phyloP scores from a whole-genome alignment of 2,888 invertebrate species.

The Philaethria dido region DNA sequence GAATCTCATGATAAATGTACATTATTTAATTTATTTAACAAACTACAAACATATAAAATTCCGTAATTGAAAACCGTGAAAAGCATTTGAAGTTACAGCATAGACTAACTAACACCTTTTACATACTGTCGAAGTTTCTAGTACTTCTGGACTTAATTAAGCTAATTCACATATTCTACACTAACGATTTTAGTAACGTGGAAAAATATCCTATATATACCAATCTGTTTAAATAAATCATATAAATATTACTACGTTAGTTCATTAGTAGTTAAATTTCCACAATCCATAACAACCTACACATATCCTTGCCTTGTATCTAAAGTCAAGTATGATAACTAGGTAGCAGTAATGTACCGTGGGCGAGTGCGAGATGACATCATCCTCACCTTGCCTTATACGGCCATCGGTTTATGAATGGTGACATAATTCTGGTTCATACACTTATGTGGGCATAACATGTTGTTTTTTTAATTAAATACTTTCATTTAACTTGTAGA shows the following conservation, averaged over 20 bases:
- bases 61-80: no score
- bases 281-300: conserved; percentile 21
- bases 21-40: neutral
- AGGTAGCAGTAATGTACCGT: neutral
- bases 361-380: conserved; percentile 43
- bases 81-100: no score
- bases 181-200: no score
- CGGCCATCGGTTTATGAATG: conserved; percentile 39
- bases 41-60: neutral
- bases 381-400: conserved; percentile 43
- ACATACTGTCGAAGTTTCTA: no score
- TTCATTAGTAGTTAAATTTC: neutral
- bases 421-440: conserved; percentile 35
- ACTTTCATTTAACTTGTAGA: neutral
- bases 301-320: conserved; percentile 44
- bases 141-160: no score
- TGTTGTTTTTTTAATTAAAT: neutral
- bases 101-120: no score
- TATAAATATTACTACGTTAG: no score
- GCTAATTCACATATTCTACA: no score
- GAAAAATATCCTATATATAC: no score
- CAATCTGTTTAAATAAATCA: no score
- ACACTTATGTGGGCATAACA: conserved; percentile 12
- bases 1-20: no score
- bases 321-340: conserved; percentile 35